These are phyloP conservation scores for Oryzias dopingdopingensis DNA, from an alignment of 2,797 vertebrate genomes.

Conservation along the genomic window DNA sequence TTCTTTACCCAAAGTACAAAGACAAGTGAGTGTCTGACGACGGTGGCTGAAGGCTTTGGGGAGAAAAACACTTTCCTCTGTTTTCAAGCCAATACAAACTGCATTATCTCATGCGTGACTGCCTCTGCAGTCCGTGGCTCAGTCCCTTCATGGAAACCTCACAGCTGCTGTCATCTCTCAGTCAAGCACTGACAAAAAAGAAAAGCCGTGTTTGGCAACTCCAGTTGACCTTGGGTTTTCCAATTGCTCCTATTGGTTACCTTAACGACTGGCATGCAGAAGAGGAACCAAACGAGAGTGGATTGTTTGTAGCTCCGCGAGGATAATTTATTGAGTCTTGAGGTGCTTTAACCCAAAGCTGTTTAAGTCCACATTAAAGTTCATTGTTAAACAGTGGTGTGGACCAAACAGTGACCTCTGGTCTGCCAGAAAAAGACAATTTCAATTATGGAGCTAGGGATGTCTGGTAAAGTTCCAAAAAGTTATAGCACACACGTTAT, in stretches of 20 bases:
- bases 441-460: too few species aligned
- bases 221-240: constrained; percentile 65
- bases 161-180: constrained; percentile 73
- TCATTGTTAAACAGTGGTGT: too few species aligned
- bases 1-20: constrained; percentile 39
- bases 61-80: constrained; percentile 37
- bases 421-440: too few species aligned
- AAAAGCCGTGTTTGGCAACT: constrained; percentile 62
- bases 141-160: constrained; percentile 35
- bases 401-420: too few species aligned
- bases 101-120: constrained; percentile 55
- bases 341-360: too few species aligned
- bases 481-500: too few species aligned
- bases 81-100: constrained; percentile 67
- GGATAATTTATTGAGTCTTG: too few species aligned
- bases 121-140: constrained; percentile 15
- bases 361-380: too few species aligned
- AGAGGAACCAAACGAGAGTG: constrained; percentile 58
- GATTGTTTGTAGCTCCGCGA: constrained; percentile 46
- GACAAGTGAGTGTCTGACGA: constrained; percentile 25
- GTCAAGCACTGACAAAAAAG: constrained; percentile 65
- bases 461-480: too few species aligned
- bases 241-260: constrained; percentile 55
- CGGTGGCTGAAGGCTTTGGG: constrained; percentile 2
- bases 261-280: constrained; percentile 48